These are phyloP conservation scores for Meganola albula DNA, from an alignment of 2,888 invertebrate species.

Conservation along the genomic window DNA sequence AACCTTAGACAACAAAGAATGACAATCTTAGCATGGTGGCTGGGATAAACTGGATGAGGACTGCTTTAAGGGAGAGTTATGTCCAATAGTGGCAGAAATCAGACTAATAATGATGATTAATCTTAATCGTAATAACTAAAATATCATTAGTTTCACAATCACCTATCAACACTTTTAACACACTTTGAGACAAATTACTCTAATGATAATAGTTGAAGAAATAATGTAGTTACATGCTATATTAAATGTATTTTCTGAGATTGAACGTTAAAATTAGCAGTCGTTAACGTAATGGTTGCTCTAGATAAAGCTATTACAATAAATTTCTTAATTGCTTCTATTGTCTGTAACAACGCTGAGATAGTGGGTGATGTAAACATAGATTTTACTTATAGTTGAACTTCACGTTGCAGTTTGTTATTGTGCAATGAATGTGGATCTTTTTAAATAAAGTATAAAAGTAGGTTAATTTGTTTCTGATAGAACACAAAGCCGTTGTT, in stretches of 20 bases:
- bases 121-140: too few species aligned
- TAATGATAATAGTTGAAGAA: slow-evolving; percentile 23
- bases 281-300: slow-evolving; percentile 64
- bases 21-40: too few species aligned
- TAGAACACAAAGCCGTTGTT: too few species aligned
- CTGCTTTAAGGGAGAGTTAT: slow-evolving; percentile 4
- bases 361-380: slow-evolving; percentile 62
- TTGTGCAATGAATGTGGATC: too few species aligned
- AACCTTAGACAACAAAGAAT: too few species aligned
- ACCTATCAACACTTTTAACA: slow-evolving; percentile 8
- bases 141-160: slow-evolving; percentile 10
- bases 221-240: slow-evolving; percentile 14
- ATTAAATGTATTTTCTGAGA: slow-evolving; percentile 25
- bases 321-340: slow-evolving; percentile 69
- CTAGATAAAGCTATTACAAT: slow-evolving; percentile 64
- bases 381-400: too few species aligned
- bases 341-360: slow-evolving; percentile 59
- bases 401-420: too few species aligned
- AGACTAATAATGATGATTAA: too few species aligned
- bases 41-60: too few species aligned
- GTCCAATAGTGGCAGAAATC: too few species aligned
- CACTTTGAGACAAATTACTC: slow-evolving; percentile 11
- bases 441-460: too few species aligned
- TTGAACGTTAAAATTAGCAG: slow-evolving; percentile 50
- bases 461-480: too few species aligned